These are phyloP conservation scores for Leptosomus discolor DNA, from an alignment of 2,113 vertebrate genomes.

Conservation along the genomic window DNA sequence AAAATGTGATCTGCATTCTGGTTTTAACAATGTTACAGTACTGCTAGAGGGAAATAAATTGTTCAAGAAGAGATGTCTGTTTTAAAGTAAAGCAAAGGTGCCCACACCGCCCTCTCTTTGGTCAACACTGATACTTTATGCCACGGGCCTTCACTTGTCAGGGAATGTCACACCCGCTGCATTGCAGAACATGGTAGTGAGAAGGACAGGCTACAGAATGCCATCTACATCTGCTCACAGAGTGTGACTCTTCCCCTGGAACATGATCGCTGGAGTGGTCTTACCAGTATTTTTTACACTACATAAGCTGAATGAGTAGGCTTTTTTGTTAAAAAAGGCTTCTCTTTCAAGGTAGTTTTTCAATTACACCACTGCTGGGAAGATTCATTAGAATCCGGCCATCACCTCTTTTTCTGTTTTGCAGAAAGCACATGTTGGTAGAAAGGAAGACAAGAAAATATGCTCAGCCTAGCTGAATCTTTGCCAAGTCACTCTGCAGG, in stretches of 20 bases:
- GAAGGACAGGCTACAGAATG: background rate
- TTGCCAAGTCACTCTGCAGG: background rate
- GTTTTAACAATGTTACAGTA: constrained; percentile 16
- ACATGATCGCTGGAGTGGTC: background rate
- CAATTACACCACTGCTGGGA: background rate
- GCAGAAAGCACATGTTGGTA: background rate
- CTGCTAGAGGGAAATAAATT: constrained; percentile 20
- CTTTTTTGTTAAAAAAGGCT: background rate
- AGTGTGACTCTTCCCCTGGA: background rate
- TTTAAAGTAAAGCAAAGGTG: constrained; percentile 27
- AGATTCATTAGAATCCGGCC: background rate
- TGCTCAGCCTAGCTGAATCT: background rate
- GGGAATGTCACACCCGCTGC: background rate
- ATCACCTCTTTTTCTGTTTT: background rate
- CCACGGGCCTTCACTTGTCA: constrained; percentile 18
- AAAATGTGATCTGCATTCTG: background rate
- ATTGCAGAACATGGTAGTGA: background rate
- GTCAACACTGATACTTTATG: constrained; percentile 12
- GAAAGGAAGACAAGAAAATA: background rate
- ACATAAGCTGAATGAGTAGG: background rate
- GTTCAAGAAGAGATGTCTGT: background rate
- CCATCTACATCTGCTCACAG: background rate
- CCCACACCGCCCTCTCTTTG: background rate
- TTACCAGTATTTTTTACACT: background rate
- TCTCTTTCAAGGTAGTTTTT: background rate